These are phyloP conservation scores for Drosophila tani DNA, from an alignment of 1,140 invertebrate species.

Conservation along the genomic window DNA sequence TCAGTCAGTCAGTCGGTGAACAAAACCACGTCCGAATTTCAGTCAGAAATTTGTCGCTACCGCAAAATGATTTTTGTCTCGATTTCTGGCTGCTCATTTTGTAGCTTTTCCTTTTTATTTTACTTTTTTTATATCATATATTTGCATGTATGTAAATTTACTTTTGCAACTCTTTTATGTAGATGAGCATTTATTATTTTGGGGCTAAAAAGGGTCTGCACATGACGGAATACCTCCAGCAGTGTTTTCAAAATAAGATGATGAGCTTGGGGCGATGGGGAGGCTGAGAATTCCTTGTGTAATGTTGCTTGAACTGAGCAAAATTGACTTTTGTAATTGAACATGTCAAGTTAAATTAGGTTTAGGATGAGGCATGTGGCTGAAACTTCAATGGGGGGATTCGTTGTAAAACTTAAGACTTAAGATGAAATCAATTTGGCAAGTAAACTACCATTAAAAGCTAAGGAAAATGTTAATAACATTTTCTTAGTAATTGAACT, in stretches of 20 bases:
- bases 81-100: conserved; percentile 10
- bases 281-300: conserved; percentile 3
- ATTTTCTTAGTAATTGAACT: not conserved
- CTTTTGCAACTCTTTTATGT: conserved; percentile 43
- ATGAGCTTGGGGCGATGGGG: not conserved
- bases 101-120: conserved; percentile 6
- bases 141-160: conserved; percentile 29
- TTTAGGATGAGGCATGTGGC: conserved; percentile 1
- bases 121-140: conserved; percentile 20
- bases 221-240: conserved; percentile 15
- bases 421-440: not conserved
- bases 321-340: conserved; percentile 40
- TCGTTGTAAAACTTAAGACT: not conserved
- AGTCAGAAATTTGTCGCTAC: conserved; percentile 26
- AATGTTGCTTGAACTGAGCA: conserved; percentile 13
- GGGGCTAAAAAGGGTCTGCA: conserved; percentile 28
- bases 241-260: conserved; percentile 6
- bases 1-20: conserved; percentile 8
- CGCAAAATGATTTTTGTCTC: conserved; percentile 32
- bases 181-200: conserved; percentile 21
- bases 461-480: no score
- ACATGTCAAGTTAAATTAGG: conserved; percentile 17
- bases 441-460: not conserved
- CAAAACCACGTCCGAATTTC: conserved; percentile 13
- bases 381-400: not conserved